Evolutionary conservation across 2,113 vertebrate genomes (phyloP).

Genomic region (Lampris incognitus): DNA sequence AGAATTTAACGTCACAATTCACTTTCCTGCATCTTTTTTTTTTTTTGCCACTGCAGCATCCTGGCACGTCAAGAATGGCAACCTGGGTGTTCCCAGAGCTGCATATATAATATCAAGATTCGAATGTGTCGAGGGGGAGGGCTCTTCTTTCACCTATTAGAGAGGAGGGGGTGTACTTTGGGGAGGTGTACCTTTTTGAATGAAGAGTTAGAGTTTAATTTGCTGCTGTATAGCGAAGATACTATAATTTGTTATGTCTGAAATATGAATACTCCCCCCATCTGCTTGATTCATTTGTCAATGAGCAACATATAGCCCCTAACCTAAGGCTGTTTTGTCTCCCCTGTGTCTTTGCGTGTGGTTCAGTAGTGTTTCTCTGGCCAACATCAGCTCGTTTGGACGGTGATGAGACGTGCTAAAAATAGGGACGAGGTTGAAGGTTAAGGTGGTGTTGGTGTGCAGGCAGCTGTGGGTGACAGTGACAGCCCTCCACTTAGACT

Average conservation of each 20-base stretch:
- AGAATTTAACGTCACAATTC: background rate
- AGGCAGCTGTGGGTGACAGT: constrained; percentile 65
- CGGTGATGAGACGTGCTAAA: constrained; percentile 45
- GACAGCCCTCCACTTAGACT: constrained; percentile 61
- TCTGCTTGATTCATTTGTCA: constrained; percentile 78
- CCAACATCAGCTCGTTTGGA: background rate
- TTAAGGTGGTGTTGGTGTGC: constrained; percentile 28
- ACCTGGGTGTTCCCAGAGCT: constrained; percentile 31
- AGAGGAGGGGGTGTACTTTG: constrained; percentile 22
- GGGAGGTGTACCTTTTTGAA: constrained; percentile 58
- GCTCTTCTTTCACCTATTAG: constrained; percentile 17
- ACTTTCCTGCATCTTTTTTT: background rate
- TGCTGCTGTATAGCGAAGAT: constrained; percentile 68
- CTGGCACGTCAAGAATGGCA: constrained; percentile 65
- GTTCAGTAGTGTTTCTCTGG: background rate
- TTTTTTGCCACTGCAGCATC: constrained; percentile 48
- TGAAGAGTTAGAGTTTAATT: constrained; percentile 69
- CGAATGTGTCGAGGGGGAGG: constrained; percentile 24
- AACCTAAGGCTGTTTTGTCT: background rate
- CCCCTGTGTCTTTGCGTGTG: background rate
- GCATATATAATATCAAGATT: constrained; percentile 24
- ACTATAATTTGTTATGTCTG: constrained; percentile 49
- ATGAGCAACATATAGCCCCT: background rate
- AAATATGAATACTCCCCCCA: constrained; percentile 59
- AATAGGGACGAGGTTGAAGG: constrained; percentile 20